Evolutionary conservation across 1,140 invertebrate genomes (phyloP), one percentile per base, ranked within the genome.

Genomic region (Meloidogyne floridensis): DNA sequence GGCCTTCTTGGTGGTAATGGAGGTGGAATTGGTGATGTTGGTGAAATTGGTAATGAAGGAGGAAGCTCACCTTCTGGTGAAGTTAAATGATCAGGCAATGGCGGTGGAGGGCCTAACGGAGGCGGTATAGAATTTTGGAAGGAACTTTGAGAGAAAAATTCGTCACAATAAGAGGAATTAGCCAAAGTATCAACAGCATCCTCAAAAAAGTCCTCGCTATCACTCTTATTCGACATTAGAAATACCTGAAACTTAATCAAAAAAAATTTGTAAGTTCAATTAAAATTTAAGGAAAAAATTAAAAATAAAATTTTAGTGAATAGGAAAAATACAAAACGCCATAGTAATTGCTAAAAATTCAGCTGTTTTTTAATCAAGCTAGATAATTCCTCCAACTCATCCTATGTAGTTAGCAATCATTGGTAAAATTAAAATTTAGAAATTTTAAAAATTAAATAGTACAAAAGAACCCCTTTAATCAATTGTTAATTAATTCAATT

Each of bases 1-100:
- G 76, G 77, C 65, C 70, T 78, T 72, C 84, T 56, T 10, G 86
- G 84, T 51, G 86, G 86, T 51, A 87, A 79, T 32, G 84, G 84
- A 42, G 86, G 86, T n/a, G 87, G 87, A 56, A 71, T 42, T 11
- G 71, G 72, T 20, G 83, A 59, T 10, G 81, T 69, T 18, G 77
- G 74, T n/a, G 59, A 59, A 54, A 51, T 18, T 59, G 51, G 53
- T 10, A 65, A 11, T 54, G 82, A 79, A 72, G 65, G 71, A 15
- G 81, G 20, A 2, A 71, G 18, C 6, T 71, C n/a, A 43, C 10
- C n/a, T 43, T 42, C 53, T 20, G 75, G 43, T 20, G 79, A 70
- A 42, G 54, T 56, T 71, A 77, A 32, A 43, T 70, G 70, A 13
- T 65, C 59, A 10, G 84, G 84, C 59, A 84, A 82, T 13, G 84